Base-by-base conservation (phyloP, 1,140 invertebrate species). In the Oncopodura yosiiana region DNA sequence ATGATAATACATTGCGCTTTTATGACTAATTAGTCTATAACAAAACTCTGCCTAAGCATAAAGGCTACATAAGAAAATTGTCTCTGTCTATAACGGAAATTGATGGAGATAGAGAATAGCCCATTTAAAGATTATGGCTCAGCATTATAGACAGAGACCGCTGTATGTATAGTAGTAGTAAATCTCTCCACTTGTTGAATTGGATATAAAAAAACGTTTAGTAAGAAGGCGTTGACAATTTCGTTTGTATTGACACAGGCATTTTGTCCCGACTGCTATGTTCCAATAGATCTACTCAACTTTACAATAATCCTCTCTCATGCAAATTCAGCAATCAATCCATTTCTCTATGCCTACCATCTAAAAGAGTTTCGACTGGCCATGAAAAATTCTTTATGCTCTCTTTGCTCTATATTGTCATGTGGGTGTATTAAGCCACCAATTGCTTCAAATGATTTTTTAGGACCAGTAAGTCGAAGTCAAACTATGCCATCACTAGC, bases 221-320 rank as follows among this genome's bases (percentile, higher is more conserved):
- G n/a, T n/a, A n/a, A n/a, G n/a, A n/a, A n/a, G n/a, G n/a, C n/a
- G n/a, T 19, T 45, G 43, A 29, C 23, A 11, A 52, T 43, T 26
- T 11, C 54, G n/a, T 30, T 56, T 39, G 30, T 23, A 30, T 53
- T 49, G 2, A n/a, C n/a, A n/a, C 37, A 67, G 60, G 86, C 86
- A 1, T 90, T 90, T 67, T 84, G 81, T 63, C 77, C 75, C 0
- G 65, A 76, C 2, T 82, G 83, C 63, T 68, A 77, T 44, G 80
- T 86, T 24, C 79, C 80, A 57, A 73, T 77, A 0, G 72, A 78
- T 8, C 66, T 88, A n/a, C 78, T 86, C 37, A 78, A 87, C 38
- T 81, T 83, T 60, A 85, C 84, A 66, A 92, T 93, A 46, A 85
- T 92, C 49, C 74, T 94, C 12, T 89, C 86, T 0, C 89, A 94